A percentile compares a stretch with the other conserved stretches of the same genome.
These are phyloP conservation scores for Hyalella azteca DNA, from an alignment of 2,888 invertebrate species.

Conservation along the genomic window DNA sequence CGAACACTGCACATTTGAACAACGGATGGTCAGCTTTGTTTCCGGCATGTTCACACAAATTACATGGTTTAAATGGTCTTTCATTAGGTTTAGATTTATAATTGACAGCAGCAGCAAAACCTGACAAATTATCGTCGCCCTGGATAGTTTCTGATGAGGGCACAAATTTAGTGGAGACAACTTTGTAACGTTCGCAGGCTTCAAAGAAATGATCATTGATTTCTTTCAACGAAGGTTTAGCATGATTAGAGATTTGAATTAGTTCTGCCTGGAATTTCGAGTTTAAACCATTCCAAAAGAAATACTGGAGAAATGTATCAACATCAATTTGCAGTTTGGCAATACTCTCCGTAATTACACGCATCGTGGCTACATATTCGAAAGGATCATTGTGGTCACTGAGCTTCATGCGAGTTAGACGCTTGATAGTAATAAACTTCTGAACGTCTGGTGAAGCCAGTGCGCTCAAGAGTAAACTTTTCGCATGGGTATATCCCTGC, in stretches of 20 bases:
- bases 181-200: neutral
- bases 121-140: neutral
- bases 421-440: neutral
- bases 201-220: slow-evolving; percentile 7
- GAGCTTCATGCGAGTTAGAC: neutral
- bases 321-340: neutral
- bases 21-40: neutral
- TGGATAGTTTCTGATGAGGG: neutral
- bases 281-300: neutral
- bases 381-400: neutral
- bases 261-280: neutral
- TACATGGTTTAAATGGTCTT: neutral
- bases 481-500: slow-evolving; percentile 6
- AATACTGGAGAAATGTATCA: neutral
- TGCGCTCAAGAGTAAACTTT: neutral
- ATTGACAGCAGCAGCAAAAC: neutral
- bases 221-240: neutral
- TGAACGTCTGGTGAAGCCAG: neutral
- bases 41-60: neutral
- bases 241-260: neutral
- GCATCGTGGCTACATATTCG: neutral
- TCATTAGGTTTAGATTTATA: neutral
- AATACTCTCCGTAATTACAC: neutral
- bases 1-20: neutral
- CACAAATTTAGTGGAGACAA: no score